A percentile compares a stretch with the other conserved stretches of the same genome.
Evolutionary conservation across 2,888 invertebrate species (phyloP).

Genomic region (Trilocha varians): DNA sequence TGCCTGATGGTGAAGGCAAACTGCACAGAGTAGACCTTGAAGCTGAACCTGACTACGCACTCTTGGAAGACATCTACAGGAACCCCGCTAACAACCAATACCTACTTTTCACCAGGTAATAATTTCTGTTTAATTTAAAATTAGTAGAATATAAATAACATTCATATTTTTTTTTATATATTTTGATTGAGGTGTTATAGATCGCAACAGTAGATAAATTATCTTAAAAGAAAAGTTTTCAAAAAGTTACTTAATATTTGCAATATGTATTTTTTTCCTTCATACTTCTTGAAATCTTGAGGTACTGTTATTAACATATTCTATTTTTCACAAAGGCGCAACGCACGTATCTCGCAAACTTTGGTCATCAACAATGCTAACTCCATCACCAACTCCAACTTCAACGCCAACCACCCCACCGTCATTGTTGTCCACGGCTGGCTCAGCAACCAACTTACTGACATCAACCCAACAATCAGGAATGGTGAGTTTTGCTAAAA

Average conservation of each 20-base stretch:
- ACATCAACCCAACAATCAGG: conserved; percentile 25
- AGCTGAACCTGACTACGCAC: too few relatives aligned
- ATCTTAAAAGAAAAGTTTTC: too few relatives aligned
- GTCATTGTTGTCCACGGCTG: conserved; percentile 39
- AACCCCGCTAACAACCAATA: conserved; percentile 30
- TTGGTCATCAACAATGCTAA: conserved; percentile 25
- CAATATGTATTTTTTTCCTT: too few relatives aligned
- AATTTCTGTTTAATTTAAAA: too few relatives aligned
- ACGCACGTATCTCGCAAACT: conserved; percentile 21
- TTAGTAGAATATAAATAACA: neutral
- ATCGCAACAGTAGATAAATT: too few relatives aligned
- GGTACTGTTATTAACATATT: too few relatives aligned
- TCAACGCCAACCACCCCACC: conserved; percentile 25
- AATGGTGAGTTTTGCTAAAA: too few relatives aligned
- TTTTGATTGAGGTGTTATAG: too few relatives aligned
- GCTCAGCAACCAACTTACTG: conserved; percentile 27
- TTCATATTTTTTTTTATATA: neutral
- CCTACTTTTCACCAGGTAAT: conserved; percentile 35
- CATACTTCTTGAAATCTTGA: too few relatives aligned
- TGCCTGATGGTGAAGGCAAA: too few relatives aligned
- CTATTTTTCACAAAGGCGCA: conserved; percentile 26
- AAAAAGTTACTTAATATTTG: too few relatives aligned
- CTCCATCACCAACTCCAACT: conserved; percentile 30
- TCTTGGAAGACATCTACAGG: conserved; percentile 22
- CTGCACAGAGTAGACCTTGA: too few relatives aligned